phyloP scores from a whole-genome alignment of 2,113 vertebrate genomes.

The Chionomys nivalis region DNA sequence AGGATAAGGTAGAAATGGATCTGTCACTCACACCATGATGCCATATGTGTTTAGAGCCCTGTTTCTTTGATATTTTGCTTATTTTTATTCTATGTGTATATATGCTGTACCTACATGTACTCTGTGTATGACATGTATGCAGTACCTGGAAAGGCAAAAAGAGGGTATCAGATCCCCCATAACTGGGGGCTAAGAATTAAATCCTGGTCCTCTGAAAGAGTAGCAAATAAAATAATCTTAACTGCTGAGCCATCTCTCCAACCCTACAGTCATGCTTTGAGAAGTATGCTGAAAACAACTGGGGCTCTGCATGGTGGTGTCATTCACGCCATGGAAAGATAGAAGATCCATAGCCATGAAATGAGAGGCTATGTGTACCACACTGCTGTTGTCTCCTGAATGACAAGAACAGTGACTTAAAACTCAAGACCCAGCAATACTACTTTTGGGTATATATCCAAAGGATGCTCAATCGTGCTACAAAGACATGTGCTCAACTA shows the following conservation, averaged over 20 bases:
- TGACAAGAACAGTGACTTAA: not conserved
- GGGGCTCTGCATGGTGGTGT: not conserved
- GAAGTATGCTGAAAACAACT: not conserved
- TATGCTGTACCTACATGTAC: not conserved
- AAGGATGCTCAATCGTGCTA: too few relatives aligned
- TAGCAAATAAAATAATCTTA: not conserved
- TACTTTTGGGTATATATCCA: too few relatives aligned
- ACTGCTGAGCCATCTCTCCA: not conserved
- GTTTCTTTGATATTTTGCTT: not conserved
- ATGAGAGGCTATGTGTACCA: accelerated
- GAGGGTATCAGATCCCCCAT: too few relatives aligned
- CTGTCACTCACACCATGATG: not conserved
- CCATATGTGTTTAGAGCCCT: not conserved
- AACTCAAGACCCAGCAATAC: not conserved
- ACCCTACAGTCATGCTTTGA: not conserved
- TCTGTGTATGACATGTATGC: not conserved
- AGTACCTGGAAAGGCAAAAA: not conserved
- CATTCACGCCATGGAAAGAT: not conserved
- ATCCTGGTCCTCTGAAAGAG: not conserved
- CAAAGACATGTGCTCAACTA: too few relatives aligned
- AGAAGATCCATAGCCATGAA: not conserved
- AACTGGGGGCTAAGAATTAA: not conserved
- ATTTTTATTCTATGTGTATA: not conserved
- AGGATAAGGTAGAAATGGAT: not conserved
- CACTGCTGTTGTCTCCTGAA: not conserved